These are phyloP conservation scores for Alentia gelatinosa DNA, from an alignment of 2,888 invertebrate species.

Conservation along the genomic window DNA sequence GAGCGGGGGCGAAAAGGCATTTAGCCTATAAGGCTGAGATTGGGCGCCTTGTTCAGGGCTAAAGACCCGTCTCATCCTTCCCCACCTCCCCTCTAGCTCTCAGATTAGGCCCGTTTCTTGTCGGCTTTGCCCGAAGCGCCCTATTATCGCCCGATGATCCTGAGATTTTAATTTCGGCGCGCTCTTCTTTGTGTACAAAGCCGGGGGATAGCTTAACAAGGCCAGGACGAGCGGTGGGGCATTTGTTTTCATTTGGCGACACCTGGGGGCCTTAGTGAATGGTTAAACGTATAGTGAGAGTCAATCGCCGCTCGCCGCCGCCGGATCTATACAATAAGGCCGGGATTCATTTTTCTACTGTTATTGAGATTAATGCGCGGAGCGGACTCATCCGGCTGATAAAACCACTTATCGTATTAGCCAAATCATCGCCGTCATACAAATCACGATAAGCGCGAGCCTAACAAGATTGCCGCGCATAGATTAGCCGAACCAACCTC, in stretches of 20 bases:
- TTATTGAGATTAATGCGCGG: conserved; percentile 41
- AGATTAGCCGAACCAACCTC: conserved; percentile 13
- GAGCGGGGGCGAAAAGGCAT: not conserved
- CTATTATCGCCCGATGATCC: conserved; percentile 48
- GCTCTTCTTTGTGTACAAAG: conserved; percentile 34
- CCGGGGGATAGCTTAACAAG: conserved; percentile 45
- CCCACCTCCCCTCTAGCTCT: conserved; percentile 18
- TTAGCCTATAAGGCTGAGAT: conserved; percentile 38
- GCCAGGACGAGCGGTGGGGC: not conserved
- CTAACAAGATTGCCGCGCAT: conserved; percentile 35
- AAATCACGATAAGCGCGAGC: not conserved
- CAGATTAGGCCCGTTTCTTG: conserved; percentile 39
- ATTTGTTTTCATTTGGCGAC: conserved; percentile 52
- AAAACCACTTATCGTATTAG: conserved; percentile 52
- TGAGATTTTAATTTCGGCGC: conserved; percentile 49
- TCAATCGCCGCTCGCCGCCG: not conserved
- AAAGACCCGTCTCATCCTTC: conserved; percentile 23
- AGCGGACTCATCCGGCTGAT: conserved; percentile 37
- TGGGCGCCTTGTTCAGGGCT: conserved; percentile 35
- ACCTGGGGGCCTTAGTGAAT: conserved; percentile 34
- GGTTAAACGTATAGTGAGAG: not conserved
- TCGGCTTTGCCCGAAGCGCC: conserved; percentile 16
- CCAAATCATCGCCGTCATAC: conserved; percentile 44
- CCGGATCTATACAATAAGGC: conserved; percentile 21
- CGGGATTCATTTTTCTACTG: conserved; percentile 28